Conservation (phyloP, 2,888 invertebrate genomes). For the Anorthoa munda region DNA sequence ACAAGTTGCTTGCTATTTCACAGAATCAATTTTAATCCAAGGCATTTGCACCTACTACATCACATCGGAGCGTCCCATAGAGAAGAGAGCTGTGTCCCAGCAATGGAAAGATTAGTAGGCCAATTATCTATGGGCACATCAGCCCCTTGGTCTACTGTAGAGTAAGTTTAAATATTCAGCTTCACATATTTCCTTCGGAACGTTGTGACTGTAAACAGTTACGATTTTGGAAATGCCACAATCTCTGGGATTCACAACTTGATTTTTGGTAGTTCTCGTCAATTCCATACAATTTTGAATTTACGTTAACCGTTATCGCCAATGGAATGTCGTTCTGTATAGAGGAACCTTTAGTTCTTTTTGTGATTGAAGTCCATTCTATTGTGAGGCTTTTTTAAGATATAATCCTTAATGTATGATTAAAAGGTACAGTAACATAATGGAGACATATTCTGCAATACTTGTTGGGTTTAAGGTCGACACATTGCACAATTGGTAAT, state of each 20-base stretch:
- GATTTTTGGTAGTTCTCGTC: too few relatives aligned
- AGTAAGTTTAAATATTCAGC: background rate
- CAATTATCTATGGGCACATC: too few relatives aligned
- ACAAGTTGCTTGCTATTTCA: background rate
- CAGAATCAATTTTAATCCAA: background rate
- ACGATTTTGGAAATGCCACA: too few relatives aligned
- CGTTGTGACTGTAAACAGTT: background rate
- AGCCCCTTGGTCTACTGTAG: too few relatives aligned
- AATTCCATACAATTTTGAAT: too few relatives aligned
- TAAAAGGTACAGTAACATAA: background rate
- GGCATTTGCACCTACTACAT: too few relatives aligned
- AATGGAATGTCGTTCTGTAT: too few relatives aligned
- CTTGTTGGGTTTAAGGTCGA: constrained; percentile 57
- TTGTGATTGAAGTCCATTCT: background rate
- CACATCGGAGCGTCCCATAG: too few relatives aligned
- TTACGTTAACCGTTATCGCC: too few relatives aligned
- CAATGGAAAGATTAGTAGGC: background rate
- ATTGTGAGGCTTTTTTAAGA: too few relatives aligned
- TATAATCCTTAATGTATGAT: background rate
- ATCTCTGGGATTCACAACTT: too few relatives aligned
- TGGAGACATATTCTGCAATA: constrained; percentile 40
- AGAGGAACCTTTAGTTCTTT: too few relatives aligned
- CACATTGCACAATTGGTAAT: constrained; percentile 57
- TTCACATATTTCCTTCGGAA: background rate
- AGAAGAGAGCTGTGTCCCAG: background rate